phyloP scores from a whole-genome alignment of 2,888 invertebrate species.

The Bursaphelenchus okinawaensis region DNA sequence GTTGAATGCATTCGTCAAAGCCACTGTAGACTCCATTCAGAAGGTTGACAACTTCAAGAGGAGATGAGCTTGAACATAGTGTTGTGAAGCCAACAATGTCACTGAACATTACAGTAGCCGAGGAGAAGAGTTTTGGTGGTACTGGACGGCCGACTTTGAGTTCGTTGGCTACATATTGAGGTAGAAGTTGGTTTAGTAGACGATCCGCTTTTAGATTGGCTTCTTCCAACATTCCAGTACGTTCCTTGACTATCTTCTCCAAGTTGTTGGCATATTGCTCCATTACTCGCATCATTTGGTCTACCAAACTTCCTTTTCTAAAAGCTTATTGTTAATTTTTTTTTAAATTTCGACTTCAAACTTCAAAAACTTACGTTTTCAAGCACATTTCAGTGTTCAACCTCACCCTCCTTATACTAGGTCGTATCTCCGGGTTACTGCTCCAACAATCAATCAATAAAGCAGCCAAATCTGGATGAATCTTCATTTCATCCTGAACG shows the following conservation, averaged over 20 bases:
- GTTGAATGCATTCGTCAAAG: slow-evolving; percentile 47
- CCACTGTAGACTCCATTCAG: slow-evolving; percentile 50
- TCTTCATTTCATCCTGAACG: slow-evolving; percentile 39
- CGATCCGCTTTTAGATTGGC: slow-evolving; percentile 52
- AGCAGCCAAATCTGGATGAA: slow-evolving; percentile 38
- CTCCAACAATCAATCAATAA: slow-evolving; percentile 52
- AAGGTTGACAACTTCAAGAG: slow-evolving; percentile 47
- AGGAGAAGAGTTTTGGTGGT: slow-evolving; percentile 47
- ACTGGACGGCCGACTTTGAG: slow-evolving; percentile 49
- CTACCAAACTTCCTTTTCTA: slow-evolving; percentile 53
- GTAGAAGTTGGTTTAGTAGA: slow-evolving; percentile 48
- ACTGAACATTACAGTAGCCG: slow-evolving; percentile 45
- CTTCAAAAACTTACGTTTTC: slow-evolving; percentile 34
- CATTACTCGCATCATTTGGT: slow-evolving; percentile 53
- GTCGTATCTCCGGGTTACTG: slow-evolving; percentile 53
- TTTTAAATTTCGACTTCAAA: neutral
- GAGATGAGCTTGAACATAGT: slow-evolving; percentile 42
- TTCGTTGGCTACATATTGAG: slow-evolving; percentile 50
- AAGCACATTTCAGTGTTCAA: slow-evolving; percentile 54
- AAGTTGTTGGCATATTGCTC: slow-evolving; percentile 53
- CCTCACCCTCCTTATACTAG: slow-evolving; percentile 50
- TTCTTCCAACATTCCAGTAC: slow-evolving; percentile 57
- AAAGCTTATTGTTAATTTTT: slow-evolving; percentile 14
- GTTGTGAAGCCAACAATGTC: slow-evolving; percentile 52
- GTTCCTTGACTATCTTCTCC: slow-evolving; percentile 53